These are phyloP conservation scores for Silurus asotus DNA, from an alignment of 2,113 vertebrate species.

Conservation along the genomic window DNA sequence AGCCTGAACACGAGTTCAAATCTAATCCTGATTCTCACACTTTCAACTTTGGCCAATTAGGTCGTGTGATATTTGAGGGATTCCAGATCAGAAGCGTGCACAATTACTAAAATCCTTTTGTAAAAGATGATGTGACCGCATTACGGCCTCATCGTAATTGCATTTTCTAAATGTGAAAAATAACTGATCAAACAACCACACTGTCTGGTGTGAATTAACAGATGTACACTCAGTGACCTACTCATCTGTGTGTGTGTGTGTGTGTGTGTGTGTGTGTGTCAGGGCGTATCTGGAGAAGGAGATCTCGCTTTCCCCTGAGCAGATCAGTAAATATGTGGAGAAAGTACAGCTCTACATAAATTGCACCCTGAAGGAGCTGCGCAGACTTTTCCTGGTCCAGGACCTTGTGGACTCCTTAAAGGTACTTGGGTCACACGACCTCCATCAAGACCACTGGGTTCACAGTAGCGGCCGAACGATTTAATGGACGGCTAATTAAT, in stretches of 20 bases:
- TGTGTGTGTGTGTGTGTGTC: slow-evolving; percentile 12
- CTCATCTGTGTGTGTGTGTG: not conserved
- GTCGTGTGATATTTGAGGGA: not conserved
- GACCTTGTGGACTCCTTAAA: slow-evolving; percentile 97
- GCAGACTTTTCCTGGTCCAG: slow-evolving; percentile 96
- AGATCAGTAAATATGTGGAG: slow-evolving; percentile 97
- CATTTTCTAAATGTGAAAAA: no score
- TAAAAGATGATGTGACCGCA: not conserved
- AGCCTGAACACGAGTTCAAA: not conserved
- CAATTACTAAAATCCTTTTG: not conserved
- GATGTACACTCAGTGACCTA: not conserved
- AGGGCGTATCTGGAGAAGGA: slow-evolving; percentile 95
- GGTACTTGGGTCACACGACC: slow-evolving; percentile 68
- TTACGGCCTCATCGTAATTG: not conserved
- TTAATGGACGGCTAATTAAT: no score
- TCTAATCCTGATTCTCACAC: not conserved
- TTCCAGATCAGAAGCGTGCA: not conserved
- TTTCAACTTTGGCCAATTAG: not conserved
- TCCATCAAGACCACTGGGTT: no score
- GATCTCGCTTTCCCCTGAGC: slow-evolving; percentile 93
- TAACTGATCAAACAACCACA: not conserved
- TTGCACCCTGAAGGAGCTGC: slow-evolving; percentile 90
- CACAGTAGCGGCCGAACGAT: no score
- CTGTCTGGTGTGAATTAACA: not conserved
- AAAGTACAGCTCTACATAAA: slow-evolving; percentile 92